Conservation (phyloP, 2,888 invertebrate species). For the Trichopria drosophilae region DNA sequence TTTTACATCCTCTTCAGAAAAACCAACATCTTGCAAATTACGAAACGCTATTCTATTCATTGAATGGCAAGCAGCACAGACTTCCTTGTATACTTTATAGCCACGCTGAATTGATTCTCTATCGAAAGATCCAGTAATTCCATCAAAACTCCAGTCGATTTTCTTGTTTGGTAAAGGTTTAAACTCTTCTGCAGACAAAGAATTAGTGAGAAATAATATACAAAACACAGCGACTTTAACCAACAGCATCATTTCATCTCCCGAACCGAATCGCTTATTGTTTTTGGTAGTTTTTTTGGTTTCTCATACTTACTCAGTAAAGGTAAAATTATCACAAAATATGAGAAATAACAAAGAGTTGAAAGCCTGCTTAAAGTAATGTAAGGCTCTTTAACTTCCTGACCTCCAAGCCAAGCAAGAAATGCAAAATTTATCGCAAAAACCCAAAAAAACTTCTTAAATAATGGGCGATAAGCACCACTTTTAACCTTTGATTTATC, state of each 20-base stretch:
- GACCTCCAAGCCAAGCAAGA: constrained; percentile 21
- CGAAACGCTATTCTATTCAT: constrained; percentile 17
- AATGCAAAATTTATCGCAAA: constrained; percentile 17
- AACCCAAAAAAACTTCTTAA: constrained; percentile 18
- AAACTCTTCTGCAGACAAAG: constrained; percentile 20
- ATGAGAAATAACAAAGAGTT: constrained; percentile 17
- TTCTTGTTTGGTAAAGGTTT: constrained; percentile 22
- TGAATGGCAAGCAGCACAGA: constrained; percentile 23
- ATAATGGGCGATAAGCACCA: constrained; percentile 15
- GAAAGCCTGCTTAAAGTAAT: constrained; percentile 17
- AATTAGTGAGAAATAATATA: constrained; percentile 21
- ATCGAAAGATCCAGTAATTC: constrained; percentile 16
- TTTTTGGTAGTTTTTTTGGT: constrained; percentile 26
- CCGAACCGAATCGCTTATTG: constrained; percentile 24
- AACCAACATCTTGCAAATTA: constrained; percentile 23
- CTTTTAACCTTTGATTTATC: constrained; percentile 23
- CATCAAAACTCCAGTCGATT: constrained; percentile 22
- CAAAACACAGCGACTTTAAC: constrained; percentile 18
- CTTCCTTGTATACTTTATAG: constrained; percentile 23
- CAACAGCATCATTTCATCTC: constrained; percentile 23
- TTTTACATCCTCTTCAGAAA: constrained; percentile 23
- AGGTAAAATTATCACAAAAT: constrained; percentile 17
- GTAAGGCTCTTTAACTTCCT: constrained; percentile 19
- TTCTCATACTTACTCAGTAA: constrained; percentile 23
- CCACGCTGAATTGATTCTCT: constrained; percentile 20